phyloP scores from a whole-genome alignment of 2,797 vertebrate genomes.

The Nyctalus aviator region DNA sequence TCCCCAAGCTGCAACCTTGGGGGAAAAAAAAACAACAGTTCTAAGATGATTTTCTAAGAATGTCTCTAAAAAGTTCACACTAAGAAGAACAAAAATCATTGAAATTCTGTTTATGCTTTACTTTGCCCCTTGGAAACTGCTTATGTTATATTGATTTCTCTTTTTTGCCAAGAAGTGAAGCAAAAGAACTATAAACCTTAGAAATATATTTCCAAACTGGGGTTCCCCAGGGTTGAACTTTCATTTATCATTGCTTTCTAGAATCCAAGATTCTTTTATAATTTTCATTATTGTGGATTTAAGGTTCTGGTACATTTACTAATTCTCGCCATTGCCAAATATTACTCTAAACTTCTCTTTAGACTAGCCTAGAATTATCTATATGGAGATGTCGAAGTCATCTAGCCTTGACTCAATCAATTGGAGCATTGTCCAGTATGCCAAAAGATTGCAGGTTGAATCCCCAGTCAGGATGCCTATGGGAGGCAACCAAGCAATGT shows the following conservation, averaged over 20 bases:
- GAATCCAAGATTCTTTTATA: not conserved
- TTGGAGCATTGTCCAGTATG: not conserved
- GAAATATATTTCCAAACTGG: not conserved
- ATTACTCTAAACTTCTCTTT: not conserved
- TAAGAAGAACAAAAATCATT: not conserved
- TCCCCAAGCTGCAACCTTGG: not conserved
- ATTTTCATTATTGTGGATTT: not conserved
- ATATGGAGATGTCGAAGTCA: not conserved
- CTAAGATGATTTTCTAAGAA: constrained; percentile 15
- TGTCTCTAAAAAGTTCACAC: not conserved
- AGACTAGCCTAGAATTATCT: not conserved
- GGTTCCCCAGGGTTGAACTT: not conserved
- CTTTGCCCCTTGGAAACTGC: constrained; percentile 29
- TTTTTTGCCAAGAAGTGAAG: constrained; percentile 12
- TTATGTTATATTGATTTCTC: not conserved
- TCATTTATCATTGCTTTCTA: constrained; percentile 22
- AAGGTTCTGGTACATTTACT: not conserved
- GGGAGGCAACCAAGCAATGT: not conserved
- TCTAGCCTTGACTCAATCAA: not conserved
- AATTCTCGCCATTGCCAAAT: not conserved
- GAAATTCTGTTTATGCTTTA: constrained; percentile 17
- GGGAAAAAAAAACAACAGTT: not conserved
- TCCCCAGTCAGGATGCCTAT: not conserved
- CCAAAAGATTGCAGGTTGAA: not conserved
- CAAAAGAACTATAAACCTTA: constrained; percentile 24